Conservation (phyloP, 2,797 vertebrate genomes). For the Rhadinocentrus ornatus region DNA sequence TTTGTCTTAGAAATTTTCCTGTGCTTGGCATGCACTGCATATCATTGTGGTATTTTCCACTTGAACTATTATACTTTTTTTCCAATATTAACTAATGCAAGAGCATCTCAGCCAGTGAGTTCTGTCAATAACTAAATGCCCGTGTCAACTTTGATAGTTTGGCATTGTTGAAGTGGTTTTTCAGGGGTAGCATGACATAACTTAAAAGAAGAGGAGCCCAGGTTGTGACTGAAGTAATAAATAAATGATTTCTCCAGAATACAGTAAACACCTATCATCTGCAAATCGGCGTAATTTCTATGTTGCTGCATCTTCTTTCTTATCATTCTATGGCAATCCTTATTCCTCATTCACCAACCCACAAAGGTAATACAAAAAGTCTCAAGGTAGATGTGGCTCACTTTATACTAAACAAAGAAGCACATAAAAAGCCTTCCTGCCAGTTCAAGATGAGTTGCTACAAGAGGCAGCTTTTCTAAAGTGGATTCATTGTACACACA, state of each 20-base stretch:
- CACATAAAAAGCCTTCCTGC: slow-evolving; percentile 62
- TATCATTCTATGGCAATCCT: slow-evolving; percentile 41
- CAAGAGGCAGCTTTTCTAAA: slow-evolving; percentile 63
- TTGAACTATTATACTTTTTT: slow-evolving; percentile 9
- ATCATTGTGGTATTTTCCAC: slow-evolving; percentile 22
- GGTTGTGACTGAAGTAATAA: slow-evolving; percentile 7
- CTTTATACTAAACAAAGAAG: slow-evolving; percentile 59
- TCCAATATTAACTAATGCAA: slow-evolving; percentile 4
- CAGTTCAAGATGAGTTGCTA: slow-evolving; percentile 65
- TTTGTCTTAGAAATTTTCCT: neutral
- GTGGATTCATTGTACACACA: slow-evolving; percentile 57
- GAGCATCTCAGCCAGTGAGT: neutral
- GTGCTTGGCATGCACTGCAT: neutral
- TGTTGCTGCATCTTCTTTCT: slow-evolving; percentile 38
- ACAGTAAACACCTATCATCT: slow-evolving; percentile 18
- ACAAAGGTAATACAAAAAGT: slow-evolving; percentile 45
- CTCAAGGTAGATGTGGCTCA: slow-evolving; percentile 49
- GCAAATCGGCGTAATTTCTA: slow-evolving; percentile 28
- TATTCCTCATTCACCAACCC: slow-evolving; percentile 42
- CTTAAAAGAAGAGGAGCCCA: neutral
- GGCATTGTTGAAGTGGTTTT: slow-evolving; percentile 12
- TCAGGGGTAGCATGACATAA: neutral
- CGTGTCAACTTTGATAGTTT: slow-evolving; percentile 15
- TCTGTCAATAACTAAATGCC: slow-evolving; percentile 8
- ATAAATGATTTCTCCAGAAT: slow-evolving; percentile 17